Evolutionary conservation across 2,113 vertebrate species (phyloP).

Genomic region (Atrichornis clamosus): DNA sequence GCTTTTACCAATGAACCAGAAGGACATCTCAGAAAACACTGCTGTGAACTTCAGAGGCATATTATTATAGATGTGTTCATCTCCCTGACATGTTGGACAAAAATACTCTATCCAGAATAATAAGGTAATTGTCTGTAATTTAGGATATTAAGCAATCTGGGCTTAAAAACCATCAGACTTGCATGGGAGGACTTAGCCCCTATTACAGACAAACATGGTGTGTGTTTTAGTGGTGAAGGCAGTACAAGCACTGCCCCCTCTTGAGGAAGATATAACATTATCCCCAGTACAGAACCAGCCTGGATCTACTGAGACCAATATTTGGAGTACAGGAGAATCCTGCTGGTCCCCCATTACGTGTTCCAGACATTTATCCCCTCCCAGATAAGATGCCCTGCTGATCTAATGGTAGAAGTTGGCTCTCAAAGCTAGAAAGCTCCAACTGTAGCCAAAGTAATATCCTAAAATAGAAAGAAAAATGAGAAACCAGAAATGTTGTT

Average conservation of each 20-base stretch:
- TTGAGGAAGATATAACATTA: background rate
- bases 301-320: background rate
- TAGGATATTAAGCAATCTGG: background rate
- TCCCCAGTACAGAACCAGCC: background rate
- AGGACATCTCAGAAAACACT: background rate
- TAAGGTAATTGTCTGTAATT: background rate
- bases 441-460: conserved; percentile 51
- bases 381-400: conserved; percentile 22
- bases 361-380: background rate
- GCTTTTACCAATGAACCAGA: background rate
- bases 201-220: accelerated
- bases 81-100: background rate
- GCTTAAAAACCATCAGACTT: background rate
- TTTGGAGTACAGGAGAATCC: background rate
- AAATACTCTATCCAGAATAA: background rate
- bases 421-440: conserved; percentile 44
- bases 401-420: conserved; percentile 39
- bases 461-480: conserved; percentile 66
- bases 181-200: background rate
- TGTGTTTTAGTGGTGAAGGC: background rate
- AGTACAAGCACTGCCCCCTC: background rate
- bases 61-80: background rate
- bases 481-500: conserved; percentile 62
- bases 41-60: background rate
- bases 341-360: background rate